Evolutionary conservation across 2,888 invertebrate genomes (phyloP), one percentile per base, ranked within the genome.

Genomic region (Elysia crispata): DNA sequence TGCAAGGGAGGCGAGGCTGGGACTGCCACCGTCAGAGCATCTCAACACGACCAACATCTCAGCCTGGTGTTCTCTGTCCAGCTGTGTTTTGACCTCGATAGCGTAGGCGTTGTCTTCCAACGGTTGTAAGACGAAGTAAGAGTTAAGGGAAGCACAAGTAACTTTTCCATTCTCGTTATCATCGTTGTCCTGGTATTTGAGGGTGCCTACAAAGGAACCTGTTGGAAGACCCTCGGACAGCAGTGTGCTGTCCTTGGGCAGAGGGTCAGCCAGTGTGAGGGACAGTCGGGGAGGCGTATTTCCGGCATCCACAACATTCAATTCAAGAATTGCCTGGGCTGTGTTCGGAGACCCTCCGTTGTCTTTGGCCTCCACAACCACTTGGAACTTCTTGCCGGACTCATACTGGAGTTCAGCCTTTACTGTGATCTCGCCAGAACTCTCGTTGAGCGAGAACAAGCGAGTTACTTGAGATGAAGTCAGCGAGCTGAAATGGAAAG

Each of bases 231-330:
- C 84, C 81, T 89, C 89, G 1, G 82, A 70, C 23, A 89, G 81
- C 25, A 79, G 23, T 0, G 76, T 79, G 49, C 64, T 76, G 54
- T 79, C 76, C 20, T 76, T 54, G n/a, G 49, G 25, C 18, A 79
- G 76, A 1, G 82, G 76, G 0, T 82, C 81, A 3, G 80, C 80
- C 6, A 84, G 77, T 20, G 80, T 82, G 15, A 83, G 79, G 1
- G 62, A 67, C 20, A 84, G 64, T 60, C 96, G 94, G 0, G 98
- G 97, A 8, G 97, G 97, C 91, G 97, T 97, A 91, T 98, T 98
- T 92, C 98, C 98, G 92, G 97, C 97, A 79, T 92, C 91, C 88
- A 97, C 96, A 18, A 98, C 95, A 23, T 54, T 81, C 50, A 85
- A 80, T 11, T 64, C 28, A 28, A 86, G 80, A 25, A 83, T 69